Conservation (phyloP, 2,113 vertebrate species). For the Nothoprocta perdicaria region DNA sequence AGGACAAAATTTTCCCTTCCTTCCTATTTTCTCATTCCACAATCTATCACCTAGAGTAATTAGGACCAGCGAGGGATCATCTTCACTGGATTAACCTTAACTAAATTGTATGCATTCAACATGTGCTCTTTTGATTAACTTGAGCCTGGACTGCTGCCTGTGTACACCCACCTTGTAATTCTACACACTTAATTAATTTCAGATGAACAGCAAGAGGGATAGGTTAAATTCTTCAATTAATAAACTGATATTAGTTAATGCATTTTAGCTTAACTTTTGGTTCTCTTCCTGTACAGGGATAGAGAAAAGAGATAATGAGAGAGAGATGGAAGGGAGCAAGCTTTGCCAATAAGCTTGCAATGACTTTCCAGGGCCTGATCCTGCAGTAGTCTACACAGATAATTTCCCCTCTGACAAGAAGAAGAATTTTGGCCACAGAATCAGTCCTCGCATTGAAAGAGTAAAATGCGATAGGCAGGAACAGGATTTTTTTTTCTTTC, state of each 20-base stretch:
- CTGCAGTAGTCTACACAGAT: constrained; percentile 16
- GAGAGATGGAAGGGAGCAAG: neutral
- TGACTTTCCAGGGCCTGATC: constrained; percentile 51
- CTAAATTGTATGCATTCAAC: constrained; percentile 86
- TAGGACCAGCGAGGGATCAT: constrained; percentile 84
- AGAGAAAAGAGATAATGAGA: constrained; percentile 44
- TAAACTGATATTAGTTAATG: constrained; percentile 72
- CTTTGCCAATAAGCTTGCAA: constrained; percentile 27
- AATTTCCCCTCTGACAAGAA: constrained; percentile 20
- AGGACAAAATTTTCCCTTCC: constrained; percentile 83
- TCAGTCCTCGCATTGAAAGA: constrained; percentile 24
- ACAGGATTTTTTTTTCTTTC: constrained; percentile 33
- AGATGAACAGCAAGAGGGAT: constrained; percentile 82
- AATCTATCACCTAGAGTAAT: constrained; percentile 87
- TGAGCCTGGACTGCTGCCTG: constrained; percentile 81
- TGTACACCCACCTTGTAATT: constrained; percentile 85
- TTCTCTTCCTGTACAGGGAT: constrained; percentile 47
- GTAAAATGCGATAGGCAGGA: constrained; percentile 60
- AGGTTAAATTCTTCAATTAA: constrained; percentile 81
- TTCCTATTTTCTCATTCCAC: constrained; percentile 86
- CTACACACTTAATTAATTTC: constrained; percentile 88
- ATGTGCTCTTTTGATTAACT: constrained; percentile 88
- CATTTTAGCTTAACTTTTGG: constrained; percentile 69
- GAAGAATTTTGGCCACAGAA: constrained; percentile 52
- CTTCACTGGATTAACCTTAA: constrained; percentile 89